phyloP scores from a whole-genome alignment of 2,888 invertebrate species.

The Dendrolimus pini region DNA sequence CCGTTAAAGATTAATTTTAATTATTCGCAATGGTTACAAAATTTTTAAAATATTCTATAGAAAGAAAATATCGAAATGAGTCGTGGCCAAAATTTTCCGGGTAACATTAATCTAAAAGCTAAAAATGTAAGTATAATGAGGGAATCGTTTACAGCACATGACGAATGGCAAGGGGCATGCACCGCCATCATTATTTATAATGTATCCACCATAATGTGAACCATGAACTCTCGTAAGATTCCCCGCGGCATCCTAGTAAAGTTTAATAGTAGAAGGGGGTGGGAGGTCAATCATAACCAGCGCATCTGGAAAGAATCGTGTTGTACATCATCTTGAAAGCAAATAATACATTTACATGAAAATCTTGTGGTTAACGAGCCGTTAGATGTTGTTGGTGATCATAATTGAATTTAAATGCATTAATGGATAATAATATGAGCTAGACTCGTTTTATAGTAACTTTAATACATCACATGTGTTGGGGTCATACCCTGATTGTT shows the following conservation, averaged over 20 bases:
- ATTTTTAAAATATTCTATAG: no score
- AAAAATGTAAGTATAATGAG: constrained; percentile 36
- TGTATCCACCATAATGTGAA: constrained; percentile 34
- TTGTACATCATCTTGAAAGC: constrained; percentile 48
- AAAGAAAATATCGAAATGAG: no score
- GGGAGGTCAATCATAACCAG: constrained; percentile 30
- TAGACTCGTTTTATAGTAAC: no score
- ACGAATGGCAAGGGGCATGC: constrained; percentile 43
- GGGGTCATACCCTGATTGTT: no score
- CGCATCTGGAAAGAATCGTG: constrained; percentile 43
- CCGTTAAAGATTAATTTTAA: no score
- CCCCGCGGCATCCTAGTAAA: background rate
- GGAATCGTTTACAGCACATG: constrained; percentile 53
- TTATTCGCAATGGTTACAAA: no score
- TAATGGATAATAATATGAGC: no score
- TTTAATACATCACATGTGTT: no score
- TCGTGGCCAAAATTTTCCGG: background rate
- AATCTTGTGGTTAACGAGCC: constrained; percentile 28
- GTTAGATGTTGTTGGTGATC: background rate
- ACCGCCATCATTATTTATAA: constrained; percentile 54
- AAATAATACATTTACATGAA: constrained; percentile 46
- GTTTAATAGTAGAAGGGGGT: constrained; percentile 5
- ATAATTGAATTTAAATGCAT: background rate
- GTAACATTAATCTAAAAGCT: background rate
- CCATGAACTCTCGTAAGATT: constrained; percentile 14